Base-by-base conservation (phyloP, 2,797 vertebrate species). In the Vipera latastei region DNA sequence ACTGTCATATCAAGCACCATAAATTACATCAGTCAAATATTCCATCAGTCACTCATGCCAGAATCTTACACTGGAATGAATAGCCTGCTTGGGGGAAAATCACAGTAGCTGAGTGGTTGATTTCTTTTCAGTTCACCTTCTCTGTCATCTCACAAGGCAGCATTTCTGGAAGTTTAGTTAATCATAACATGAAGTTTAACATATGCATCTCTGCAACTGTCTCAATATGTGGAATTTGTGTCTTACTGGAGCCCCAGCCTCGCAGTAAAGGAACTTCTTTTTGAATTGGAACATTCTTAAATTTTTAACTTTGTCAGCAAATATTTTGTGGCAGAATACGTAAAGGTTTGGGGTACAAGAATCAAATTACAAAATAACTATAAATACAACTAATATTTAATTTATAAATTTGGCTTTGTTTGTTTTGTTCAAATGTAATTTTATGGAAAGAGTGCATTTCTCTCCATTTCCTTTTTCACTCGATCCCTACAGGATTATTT, bases 11-110 rank as follows among this genome's bases (percentile, higher is more conserved):
- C 94, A 95, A 97, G 96, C 90, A 94, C 93, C 95, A 97, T 97
- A 97, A 98, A 98, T 97, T 96, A 96, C 88, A 94, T 94, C 94
- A 96, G 95, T 96, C 97, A 97, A 97, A 96, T 94, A 95, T 95
- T 95, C 96, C 95, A 96, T 97, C 97, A 97, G 92, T 97, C 95
- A 95, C 93, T 96, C 95, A 86, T 87, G 90, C 93, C 2, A 0
- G 16, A 11, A 91, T 93, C 94, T 93, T 95, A 95, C 86, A 32
- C 95, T 92, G 92, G 95, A 86, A 93, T 96, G 94, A 97, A 94
- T 95, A 94, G 95, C 95, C 94, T 95, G 96, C 94, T 96, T 73
- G 95, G 92, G 89, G 61, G 95, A 53, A 88, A 94, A 96, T 92
- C 88, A 94, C 86, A 91, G 86, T 93, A 86, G 94, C 11, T 38